Evolutionary conservation across 2,113 vertebrate genomes (phyloP).

Genomic region (Opisthocomus hoazin): DNA sequence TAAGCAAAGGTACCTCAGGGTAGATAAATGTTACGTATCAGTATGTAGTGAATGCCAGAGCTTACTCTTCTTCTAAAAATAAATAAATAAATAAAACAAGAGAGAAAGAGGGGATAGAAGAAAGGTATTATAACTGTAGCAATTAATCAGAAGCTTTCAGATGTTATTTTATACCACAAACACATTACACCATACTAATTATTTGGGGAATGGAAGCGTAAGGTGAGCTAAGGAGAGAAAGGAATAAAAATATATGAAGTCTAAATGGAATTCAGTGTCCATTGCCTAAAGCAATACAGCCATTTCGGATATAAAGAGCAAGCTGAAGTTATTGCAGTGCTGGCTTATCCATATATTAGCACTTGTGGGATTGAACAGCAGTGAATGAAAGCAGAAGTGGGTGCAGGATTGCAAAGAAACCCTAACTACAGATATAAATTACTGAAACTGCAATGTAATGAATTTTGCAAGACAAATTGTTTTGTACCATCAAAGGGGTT

Average conservation of each 20-base stretch:
- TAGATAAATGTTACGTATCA: slow-evolving; percentile 11
- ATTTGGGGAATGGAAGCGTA: background rate
- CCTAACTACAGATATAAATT: background rate
- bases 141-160: background rate
- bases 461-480: background rate
- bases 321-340: background rate
- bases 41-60: background rate
- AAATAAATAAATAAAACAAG: background rate
- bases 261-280: background rate
- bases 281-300: background rate
- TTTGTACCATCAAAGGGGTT: background rate
- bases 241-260: background rate
- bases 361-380: background rate
- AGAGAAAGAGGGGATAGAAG: background rate
- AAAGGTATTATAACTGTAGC: background rate
- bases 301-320: background rate
- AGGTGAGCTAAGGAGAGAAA: background rate
- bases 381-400: background rate
- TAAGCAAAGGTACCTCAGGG: background rate
- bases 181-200: background rate
- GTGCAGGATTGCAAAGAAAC: background rate
- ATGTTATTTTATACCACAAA: background rate
- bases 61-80: background rate
- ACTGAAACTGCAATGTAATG: background rate
- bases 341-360: background rate